Base-by-base conservation (phyloP, 2,797 vertebrate species). In the Chelon auratus region DNA sequence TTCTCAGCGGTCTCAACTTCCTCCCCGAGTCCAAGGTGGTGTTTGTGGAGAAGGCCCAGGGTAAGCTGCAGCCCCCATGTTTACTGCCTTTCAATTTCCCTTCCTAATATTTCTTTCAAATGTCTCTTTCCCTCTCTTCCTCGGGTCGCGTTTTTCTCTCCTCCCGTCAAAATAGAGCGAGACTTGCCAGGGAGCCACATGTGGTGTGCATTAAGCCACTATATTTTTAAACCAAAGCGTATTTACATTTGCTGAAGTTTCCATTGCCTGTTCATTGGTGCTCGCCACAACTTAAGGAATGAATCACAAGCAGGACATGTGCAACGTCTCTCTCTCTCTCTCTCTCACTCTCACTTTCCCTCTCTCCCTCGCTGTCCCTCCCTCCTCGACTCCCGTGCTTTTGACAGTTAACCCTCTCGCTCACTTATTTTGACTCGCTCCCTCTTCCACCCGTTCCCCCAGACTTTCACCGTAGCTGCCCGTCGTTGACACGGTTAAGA, bases 1-100 rank as follows among this genome's bases (percentile, higher is more conserved):
- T 98, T 40, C 92, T 99, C 82, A 95, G 93, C 0, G 98, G 98
- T 67, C 97, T 99, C 84, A 99, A 99, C 93, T 99, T 99, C 84
- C 95, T 97, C 72, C 96, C 95, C 5, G 97, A 99, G 89, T 98
- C 98, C 83, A 99, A 99, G 92, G 98, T 99, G 91, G 93, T 99
- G 92, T 99, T 99, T 60, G 96, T 99, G 94, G 98, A 99, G 92
- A 98, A 98, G 92, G 97, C 97, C 0, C 97, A 97, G 95, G 98
- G 98, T 99, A 95, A 91, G 89, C 60, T 68, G 59, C 58, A 75
- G 43, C 69, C 77, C 75, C 75, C 71, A 45, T 87, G 76, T 84
- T 88, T 85, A 85, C 67, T 50, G 51, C 90, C 65, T 74, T 72
- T 82, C 72, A 67, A 63, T 78, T 79, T 82, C 72, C 73, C 63